These are phyloP conservation scores for Exephanes ischioxanthus DNA, from an alignment of 2,888 invertebrate genomes.

Conservation along the genomic window DNA sequence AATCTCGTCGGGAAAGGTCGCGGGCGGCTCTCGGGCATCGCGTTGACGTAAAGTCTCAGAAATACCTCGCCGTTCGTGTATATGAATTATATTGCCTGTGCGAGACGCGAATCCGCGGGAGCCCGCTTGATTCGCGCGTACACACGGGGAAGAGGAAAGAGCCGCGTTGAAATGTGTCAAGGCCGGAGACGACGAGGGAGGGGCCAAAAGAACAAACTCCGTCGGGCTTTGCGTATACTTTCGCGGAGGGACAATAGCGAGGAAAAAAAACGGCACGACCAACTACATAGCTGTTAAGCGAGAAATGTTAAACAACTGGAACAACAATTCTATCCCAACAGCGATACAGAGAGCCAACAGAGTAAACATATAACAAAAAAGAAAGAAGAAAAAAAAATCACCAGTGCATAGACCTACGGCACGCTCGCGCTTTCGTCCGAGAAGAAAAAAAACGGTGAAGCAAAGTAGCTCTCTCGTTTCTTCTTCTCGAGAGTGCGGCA, in stretches of 20 bases:
- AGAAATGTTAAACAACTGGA: constrained; percentile 11
- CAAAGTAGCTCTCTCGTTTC: constrained; percentile 59
- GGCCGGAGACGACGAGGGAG: constrained; percentile 58
- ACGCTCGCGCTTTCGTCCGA: constrained; percentile 62
- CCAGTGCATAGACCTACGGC: background rate
- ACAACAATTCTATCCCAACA: constrained; percentile 7
- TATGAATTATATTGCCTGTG: constrained; percentile 37
- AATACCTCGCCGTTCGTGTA: background rate
- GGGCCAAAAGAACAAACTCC: background rate
- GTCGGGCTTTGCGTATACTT: background rate
- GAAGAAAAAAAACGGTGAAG: constrained; percentile 20
- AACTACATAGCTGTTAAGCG: background rate
- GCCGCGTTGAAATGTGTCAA: constrained; percentile 68
- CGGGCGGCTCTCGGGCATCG: constrained; percentile 16
- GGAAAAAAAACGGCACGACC: background rate
- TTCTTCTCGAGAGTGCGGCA: constrained; percentile 48
- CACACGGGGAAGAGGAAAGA: constrained; percentile 64
- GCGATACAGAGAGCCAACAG: background rate
- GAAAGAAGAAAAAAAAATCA: background rate
- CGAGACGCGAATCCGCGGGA: constrained; percentile 4
- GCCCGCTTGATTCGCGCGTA: constrained; percentile 31
- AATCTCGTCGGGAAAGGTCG: constrained; percentile 61
- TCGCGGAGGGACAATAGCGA: background rate
- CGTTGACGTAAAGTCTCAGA: background rate
- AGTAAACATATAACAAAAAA: background rate